These are phyloP conservation scores for Scaptomyza parva DNA, from an alignment of 2,888 invertebrate species.

Conservation along the genomic window DNA sequence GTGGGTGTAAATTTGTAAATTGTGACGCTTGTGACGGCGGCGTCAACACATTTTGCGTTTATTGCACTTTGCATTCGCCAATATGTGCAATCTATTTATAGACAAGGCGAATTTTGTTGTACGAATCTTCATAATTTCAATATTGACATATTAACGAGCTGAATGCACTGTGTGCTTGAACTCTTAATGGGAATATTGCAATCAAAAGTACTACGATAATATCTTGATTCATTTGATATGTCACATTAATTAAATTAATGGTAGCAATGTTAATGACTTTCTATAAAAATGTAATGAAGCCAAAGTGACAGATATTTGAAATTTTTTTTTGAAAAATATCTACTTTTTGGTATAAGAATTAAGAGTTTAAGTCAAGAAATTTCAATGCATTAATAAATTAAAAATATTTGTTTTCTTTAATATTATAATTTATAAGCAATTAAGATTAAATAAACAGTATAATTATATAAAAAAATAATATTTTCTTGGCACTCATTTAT, in stretches of 20 bases:
- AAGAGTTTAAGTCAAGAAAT: too few relatives aligned
- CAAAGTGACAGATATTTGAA: too few relatives aligned
- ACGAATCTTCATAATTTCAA: constrained; percentile 55
- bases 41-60: constrained; percentile 61
- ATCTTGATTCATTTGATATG: constrained; percentile 23
- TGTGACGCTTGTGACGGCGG: constrained; percentile 8
- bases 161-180: constrained; percentile 50
- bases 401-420: neutral
- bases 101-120: constrained; percentile 30
- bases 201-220: constrained; percentile 14
- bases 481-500: neutral
- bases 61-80: constrained; percentile 58
- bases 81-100: constrained; percentile 56
- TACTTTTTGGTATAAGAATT: too few relatives aligned
- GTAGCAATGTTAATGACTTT: neutral
- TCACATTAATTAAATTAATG: neutral
- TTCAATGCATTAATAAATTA: neutral
- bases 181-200: constrained; percentile 43
- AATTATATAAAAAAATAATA: neutral
- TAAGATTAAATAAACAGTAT: neutral
- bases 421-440: neutral
- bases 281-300: neutral
- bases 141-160: constrained; percentile 69
- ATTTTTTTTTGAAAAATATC: too few relatives aligned
- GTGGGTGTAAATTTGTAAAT: constrained; percentile 6